Evolutionary conservation across 2,797 vertebrate species (phyloP).

Genomic region (Rhinatrema bivittatum): DNA sequence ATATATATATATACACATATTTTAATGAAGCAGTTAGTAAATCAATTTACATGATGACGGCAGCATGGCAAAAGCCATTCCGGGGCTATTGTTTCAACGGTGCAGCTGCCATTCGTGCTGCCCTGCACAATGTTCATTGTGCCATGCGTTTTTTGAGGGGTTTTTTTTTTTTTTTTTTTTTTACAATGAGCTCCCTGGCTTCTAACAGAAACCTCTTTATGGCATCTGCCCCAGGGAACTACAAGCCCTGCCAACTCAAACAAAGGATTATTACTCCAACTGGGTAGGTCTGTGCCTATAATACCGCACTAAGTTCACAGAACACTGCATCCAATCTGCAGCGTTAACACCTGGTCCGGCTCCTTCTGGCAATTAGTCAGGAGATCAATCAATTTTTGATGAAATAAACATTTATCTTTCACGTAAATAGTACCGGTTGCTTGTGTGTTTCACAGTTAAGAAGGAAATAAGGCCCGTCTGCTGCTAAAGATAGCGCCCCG

Average conservation of each 20-base stretch:
- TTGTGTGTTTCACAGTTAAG: no score
- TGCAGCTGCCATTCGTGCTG: conserved; percentile 82
- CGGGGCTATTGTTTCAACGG: conserved; percentile 64
- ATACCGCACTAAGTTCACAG: conserved; percentile 68
- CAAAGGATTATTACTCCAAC: conserved; percentile 78
- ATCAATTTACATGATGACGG: conserved; percentile 73
- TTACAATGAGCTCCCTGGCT: conserved; percentile 85
- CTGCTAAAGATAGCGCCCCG: no score
- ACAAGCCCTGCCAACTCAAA: conserved; percentile 86
- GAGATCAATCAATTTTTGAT: conserved; percentile 64
- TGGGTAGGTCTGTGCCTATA: conserved; percentile 73
- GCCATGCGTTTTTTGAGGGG: conserved; percentile 85
- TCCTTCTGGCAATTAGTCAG: conserved; percentile 62
- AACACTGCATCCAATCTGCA: conserved; percentile 62
- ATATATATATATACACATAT: no score
- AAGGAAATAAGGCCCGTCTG: no score
- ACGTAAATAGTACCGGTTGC: no score
- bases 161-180: conserved; percentile 93
- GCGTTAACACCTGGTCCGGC: conserved; percentile 67
- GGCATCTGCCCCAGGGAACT: conserved; percentile 80
- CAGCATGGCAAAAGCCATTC: conserved; percentile 70
- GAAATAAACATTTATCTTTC: conserved; percentile 49
- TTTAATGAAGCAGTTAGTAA: no score
- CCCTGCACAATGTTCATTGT: conserved; percentile 84
- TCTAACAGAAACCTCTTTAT: conserved; percentile 95